Evolutionary conservation across 2,113 vertebrate species (phyloP).

Genomic region (Edolisoma coerulescens): DNA sequence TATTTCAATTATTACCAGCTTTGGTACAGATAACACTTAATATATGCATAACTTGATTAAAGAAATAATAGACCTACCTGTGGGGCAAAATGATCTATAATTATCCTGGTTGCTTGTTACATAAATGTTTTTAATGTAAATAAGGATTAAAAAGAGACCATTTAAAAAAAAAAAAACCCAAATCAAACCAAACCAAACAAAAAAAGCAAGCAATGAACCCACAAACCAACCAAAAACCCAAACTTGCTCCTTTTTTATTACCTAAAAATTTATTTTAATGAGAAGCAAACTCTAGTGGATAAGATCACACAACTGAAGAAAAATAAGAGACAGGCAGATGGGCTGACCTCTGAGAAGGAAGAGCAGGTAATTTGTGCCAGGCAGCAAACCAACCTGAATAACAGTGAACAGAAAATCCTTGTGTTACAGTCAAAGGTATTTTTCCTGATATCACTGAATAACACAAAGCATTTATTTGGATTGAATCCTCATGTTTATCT

Average conservation of each 20-base stretch:
- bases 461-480: background rate
- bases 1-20: background rate
- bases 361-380: background rate
- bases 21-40: background rate
- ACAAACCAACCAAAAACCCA: background rate
- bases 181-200: background rate
- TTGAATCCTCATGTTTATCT: background rate
- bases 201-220: background rate
- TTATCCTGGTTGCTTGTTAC: constrained; percentile 1
- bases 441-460: background rate
- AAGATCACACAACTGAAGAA: constrained; percentile 22
- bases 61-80: constrained; percentile 10
- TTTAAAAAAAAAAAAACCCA: background rate
- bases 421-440: background rate
- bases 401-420: background rate
- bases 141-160: background rate
- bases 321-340: background rate
- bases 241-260: background rate
- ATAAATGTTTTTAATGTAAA: constrained; percentile 34
- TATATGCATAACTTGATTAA: constrained; percentile 38
- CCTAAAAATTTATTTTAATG: constrained; percentile 4
- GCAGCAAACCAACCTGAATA: background rate
- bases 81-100: constrained; percentile 18
- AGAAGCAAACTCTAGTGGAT: constrained; percentile 6
- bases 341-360: constrained; percentile 18